Base-by-base conservation (phyloP, 2,888 invertebrate genomes). In the Monoplex corrugatus region DNA sequence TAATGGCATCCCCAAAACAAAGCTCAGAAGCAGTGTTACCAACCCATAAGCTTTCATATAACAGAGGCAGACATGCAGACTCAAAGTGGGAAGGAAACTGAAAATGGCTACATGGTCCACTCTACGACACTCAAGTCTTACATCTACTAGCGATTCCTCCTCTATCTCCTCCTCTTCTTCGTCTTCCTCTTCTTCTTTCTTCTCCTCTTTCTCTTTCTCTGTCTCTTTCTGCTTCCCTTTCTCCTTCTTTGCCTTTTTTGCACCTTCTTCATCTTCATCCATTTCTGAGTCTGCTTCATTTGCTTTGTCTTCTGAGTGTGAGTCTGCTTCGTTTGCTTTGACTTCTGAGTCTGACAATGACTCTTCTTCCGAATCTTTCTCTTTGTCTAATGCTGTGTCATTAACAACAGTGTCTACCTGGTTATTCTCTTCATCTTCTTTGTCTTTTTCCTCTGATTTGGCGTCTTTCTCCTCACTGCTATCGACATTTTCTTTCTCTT, bases 191-290 rank as follows among this genome's bases (percentile, higher is more conserved):
- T 72, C 72, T 40, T 89, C 78, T 43, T 90, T 87, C 83, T 89
- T 82, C 84, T 90, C 84, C 32, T 63, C 50, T 83, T 85, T 57
- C 38, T 89, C 63, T 16, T 45, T 88, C 45, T 88, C 87, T 43
- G 80, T 82, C 45, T 90, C 89, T 72, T 89, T 72, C 43, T 72
- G 80, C n/a, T 91, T 89, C 32, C 89, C 88, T n/a, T 89, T 87
- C 43, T 89, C 63, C 57, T 87, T 13, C 43, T 68, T 44, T 32
- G 32, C 35, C 50, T 57, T 43, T 68, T 63, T 38, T 63, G 45
- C 75, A 43, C 35, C 35, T 40, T 82, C 89, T 32, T 86, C 87
- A 38, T 89, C 89, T 44, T 86, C 82, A 19, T 92, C 91, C 32
- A 84, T 44, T 84, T 50, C 84, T 0, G 85, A 85, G 63, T 35